Conservation (phyloP, 2,113 vertebrate genomes). For the Triplophysa rosa region DNA sequence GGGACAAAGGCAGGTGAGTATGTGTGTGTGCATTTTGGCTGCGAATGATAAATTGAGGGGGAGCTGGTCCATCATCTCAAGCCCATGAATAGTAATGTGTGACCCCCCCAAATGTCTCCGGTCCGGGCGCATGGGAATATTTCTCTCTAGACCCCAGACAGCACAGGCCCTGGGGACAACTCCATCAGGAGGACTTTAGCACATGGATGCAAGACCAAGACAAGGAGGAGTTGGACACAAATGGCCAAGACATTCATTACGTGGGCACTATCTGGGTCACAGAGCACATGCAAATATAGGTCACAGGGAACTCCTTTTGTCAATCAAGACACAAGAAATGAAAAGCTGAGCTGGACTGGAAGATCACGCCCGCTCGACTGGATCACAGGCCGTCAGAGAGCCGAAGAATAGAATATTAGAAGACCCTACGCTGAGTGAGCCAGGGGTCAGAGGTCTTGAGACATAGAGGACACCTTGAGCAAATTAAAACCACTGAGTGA, state of each 20-base stretch:
- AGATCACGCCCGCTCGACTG: conserved; percentile 41
- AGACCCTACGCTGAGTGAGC: conserved; percentile 36
- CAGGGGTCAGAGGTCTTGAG: conserved; percentile 37
- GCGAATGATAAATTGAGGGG: conserved; percentile 46
- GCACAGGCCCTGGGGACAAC: conserved; percentile 62
- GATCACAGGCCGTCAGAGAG: conserved; percentile 44
- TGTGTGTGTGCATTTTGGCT: conserved; percentile 51
- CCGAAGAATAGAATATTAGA: conserved; percentile 52
- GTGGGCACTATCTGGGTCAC: conserved; percentile 70
- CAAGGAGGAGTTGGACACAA: conserved; percentile 38
- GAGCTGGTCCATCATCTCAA: conserved; percentile 60
- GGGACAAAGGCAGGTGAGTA: conserved; percentile 52
- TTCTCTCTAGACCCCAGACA: conserved; percentile 64
- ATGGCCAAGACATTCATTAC: conserved; percentile 60
- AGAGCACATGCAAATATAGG: conserved; percentile 76
- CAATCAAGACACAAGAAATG: conserved; percentile 64
- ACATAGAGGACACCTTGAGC: conserved; percentile 4
- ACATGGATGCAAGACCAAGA: background rate
- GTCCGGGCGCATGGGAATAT: conserved; percentile 42
- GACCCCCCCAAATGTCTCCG: conserved; percentile 48
- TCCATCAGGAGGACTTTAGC: conserved; percentile 27
- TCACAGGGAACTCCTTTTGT: conserved; percentile 70
- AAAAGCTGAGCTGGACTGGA: conserved; percentile 15
- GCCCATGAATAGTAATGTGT: conserved; percentile 60
- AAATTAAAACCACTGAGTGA: conserved; percentile 46